Conservation (phyloP, 2,888 invertebrate species). For the Anaspis maculata region DNA sequence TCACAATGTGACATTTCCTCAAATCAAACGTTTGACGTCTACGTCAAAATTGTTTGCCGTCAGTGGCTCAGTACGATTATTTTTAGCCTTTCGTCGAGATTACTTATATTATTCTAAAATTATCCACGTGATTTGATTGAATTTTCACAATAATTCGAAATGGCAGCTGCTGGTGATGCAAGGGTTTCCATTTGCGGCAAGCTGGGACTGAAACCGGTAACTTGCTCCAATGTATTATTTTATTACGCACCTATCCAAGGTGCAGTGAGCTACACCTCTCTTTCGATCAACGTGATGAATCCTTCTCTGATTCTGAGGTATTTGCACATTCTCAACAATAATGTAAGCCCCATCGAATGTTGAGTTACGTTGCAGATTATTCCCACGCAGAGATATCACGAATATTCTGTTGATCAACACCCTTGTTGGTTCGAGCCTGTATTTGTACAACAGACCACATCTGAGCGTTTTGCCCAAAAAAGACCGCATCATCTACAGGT, state of each 20-base stretch:
- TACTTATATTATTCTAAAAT: conserved; percentile 3
- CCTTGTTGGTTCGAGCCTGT: conserved; percentile 73
- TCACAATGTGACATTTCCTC: no score
- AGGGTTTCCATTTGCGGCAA: conserved; percentile 30
- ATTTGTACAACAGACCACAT: conserved; percentile 74
- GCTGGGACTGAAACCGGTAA: conserved; percentile 57
- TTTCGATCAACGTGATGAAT: conserved; percentile 79
- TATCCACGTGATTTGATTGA: conserved; percentile 8
- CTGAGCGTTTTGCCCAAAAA: conserved; percentile 56
- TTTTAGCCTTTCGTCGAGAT: no score
- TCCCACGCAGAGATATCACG: conserved; percentile 67
- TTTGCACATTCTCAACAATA: conserved; percentile 10
- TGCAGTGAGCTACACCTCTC: conserved; percentile 64
- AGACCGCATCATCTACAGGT: conserved; percentile 62
- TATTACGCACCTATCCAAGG: conserved; percentile 73
- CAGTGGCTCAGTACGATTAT: no score
- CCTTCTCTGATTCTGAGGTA: conserved; percentile 68
- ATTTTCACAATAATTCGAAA: conserved; percentile 12
- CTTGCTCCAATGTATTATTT: conserved; percentile 60
- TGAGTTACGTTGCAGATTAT: conserved; percentile 49
- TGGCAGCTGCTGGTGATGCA: conserved; percentile 27
- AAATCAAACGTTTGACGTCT: no score
- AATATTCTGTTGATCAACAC: conserved; percentile 75
- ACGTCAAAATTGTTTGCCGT: no score
- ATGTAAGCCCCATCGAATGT: neutral